Evolutionary conservation across 2,113 vertebrate genomes (phyloP).

Genomic region (Columba janthina): DNA sequence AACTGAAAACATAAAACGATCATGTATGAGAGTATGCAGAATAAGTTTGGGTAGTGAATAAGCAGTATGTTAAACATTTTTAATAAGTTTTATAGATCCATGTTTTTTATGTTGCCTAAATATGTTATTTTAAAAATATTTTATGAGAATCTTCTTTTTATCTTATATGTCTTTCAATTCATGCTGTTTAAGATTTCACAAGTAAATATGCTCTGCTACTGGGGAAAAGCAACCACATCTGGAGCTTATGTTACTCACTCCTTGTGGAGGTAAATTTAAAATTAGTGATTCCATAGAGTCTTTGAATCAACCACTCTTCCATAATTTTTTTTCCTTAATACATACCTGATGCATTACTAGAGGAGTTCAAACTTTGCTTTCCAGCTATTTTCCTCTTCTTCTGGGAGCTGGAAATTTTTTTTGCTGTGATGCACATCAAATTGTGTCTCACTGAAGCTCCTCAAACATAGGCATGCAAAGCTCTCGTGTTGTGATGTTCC

Average conservation of each 20-base stretch:
- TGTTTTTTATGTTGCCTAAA: neutral
- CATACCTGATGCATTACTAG: neutral
- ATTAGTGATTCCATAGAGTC: neutral
- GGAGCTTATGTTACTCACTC: neutral
- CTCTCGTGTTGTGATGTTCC: fast-evolving
- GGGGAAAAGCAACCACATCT: neutral
- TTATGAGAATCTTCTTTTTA: neutral
- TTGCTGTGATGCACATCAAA: neutral
- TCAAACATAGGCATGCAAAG: neutral
- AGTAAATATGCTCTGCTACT: constrained; percentile 39
- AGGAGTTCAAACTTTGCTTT: neutral
- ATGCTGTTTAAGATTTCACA: constrained; percentile 29
- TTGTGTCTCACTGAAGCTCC: neutral
- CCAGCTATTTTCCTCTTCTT: neutral
- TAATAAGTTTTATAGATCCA: neutral
- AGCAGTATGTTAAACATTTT: neutral
- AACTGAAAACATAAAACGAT: neutral
- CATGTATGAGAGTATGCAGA: neutral
- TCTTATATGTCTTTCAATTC: constrained; percentile 1
- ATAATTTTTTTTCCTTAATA: neutral
- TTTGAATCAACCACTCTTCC: neutral
- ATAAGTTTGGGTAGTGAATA: neutral
- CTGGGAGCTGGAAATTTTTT: neutral
- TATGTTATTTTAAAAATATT: neutral
- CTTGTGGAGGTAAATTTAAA: constrained; percentile 32